Evolutionary conservation across 1,140 invertebrate species (phyloP).

Genomic region (Heliothis subflexa): DNA sequence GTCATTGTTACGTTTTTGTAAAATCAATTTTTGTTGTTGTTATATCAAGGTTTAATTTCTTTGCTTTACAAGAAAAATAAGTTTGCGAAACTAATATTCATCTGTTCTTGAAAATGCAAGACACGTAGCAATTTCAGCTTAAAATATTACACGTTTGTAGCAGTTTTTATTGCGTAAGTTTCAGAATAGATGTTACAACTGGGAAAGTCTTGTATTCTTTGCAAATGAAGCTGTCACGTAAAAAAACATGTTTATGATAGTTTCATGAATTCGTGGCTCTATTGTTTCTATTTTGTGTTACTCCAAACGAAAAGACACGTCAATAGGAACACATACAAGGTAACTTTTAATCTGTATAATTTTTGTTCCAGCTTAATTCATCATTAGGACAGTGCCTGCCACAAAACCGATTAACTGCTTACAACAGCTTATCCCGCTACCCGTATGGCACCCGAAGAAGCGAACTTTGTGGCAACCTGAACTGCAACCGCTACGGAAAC

Average conservation of each 20-base stretch:
- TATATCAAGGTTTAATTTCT: no score
- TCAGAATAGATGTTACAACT: slow-evolving; percentile 8
- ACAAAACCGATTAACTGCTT: neutral
- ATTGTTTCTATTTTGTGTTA: neutral
- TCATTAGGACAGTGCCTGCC: neutral
- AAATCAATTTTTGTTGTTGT: no score
- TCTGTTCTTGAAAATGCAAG: neutral
- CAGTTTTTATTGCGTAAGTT: slow-evolving; percentile 11
- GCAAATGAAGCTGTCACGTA: slow-evolving; percentile 7
- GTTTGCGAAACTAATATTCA: neutral
- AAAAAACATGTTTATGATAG: slow-evolving; percentile 20
- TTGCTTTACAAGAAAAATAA: no score
- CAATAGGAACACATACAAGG: no score
- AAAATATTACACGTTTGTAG: neutral
- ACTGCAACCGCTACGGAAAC: neutral
- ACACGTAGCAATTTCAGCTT: neutral
- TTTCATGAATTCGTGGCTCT: neutral
- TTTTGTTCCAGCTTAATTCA: slow-evolving; percentile 22
- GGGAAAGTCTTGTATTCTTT: slow-evolving; percentile 15
- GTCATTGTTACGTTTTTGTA: no score
- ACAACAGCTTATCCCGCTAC: neutral
- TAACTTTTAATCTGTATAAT: no score
- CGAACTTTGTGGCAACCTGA: neutral
- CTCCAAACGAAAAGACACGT: no score
- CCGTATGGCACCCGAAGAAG: neutral